A percentile compares a stretch with the other conserved stretches of the same genome.
These are phyloP conservation scores for Saguinus imperator DNA, from an alignment of 2,113 vertebrate species.

Conservation along the genomic window DNA sequence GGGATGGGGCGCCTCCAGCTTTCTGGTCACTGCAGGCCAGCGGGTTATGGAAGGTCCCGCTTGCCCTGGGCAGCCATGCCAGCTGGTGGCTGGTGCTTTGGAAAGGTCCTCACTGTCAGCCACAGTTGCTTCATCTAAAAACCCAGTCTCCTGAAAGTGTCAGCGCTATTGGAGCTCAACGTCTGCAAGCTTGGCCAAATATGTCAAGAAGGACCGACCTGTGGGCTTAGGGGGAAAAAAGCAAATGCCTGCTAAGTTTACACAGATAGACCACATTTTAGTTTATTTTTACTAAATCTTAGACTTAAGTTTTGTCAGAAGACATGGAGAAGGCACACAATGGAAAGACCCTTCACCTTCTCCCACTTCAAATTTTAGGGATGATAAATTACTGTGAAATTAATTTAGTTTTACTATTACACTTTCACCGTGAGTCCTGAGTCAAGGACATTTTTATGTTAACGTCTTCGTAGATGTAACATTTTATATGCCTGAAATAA, in stretches of 20 bases:
- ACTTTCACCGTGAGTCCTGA: conserved; percentile 38
- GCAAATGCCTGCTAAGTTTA: neutral
- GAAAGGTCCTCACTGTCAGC: neutral
- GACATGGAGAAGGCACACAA: neutral
- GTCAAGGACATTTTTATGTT: conserved; percentile 57
- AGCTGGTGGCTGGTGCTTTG: conserved; percentile 20
- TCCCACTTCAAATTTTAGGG: conserved; percentile 61
- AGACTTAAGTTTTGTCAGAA: conserved; percentile 7
- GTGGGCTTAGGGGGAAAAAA: neutral
- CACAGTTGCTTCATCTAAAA: conserved; percentile 6
- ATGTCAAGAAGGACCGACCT: conserved; percentile 33
- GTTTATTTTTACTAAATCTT: conserved; percentile 45
- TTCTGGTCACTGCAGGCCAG: neutral
- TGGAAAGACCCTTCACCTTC: conserved; percentile 9
- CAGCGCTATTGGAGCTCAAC: conserved; percentile 33
- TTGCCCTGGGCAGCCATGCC: neutral
- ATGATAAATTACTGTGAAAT: conserved; percentile 68
- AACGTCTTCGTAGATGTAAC: conserved; percentile 68
- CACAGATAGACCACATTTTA: conserved; percentile 59
- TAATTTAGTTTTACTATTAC: conserved; percentile 68
- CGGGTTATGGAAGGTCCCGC: neutral
- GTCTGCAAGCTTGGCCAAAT: conserved; percentile 60
- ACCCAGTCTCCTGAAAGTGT: conserved; percentile 22
- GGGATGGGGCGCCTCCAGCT: neutral
- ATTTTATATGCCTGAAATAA: conserved; percentile 60